Percentiles rank a stretch among this genome's conserved stretches.
phyloP scores from a whole-genome alignment of 2,113 vertebrate species.

The Myanophis thanlyinensis region DNA sequence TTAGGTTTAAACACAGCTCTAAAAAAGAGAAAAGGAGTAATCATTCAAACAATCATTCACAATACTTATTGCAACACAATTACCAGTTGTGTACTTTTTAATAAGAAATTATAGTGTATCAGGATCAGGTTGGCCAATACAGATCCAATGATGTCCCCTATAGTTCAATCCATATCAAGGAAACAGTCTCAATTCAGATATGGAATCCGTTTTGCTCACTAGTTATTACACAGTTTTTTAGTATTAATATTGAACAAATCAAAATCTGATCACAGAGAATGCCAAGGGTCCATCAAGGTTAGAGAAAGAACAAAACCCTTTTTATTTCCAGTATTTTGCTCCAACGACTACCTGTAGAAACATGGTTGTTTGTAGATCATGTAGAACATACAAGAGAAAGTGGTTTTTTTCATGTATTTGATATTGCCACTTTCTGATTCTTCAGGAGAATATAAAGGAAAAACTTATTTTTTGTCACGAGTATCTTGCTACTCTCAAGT shows the following conservation, averaged over 20 bases:
- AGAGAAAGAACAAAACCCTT: background rate
- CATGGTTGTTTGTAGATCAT: rapidly evolving
- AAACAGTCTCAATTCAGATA: background rate
- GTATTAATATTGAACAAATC: background rate
- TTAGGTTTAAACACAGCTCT: background rate
- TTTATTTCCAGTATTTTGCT: constrained; percentile 6
- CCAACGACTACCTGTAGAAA: background rate
- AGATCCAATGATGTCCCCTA: background rate
- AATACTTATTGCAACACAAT: background rate
- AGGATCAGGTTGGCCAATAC: background rate
- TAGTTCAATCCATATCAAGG: constrained; percentile 3
- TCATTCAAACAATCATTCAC: too few relatives aligned
- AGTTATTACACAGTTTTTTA: constrained; percentile 19
- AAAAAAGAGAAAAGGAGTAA: background rate
- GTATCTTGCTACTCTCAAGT: background rate
- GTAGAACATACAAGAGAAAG: background rate
- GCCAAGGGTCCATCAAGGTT: background rate
- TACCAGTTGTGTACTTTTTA: constrained; percentile 1
- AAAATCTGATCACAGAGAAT: background rate
- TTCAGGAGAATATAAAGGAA: background rate
- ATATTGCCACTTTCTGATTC: background rate
- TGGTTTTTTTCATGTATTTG: background rate
- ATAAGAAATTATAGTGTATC: background rate
- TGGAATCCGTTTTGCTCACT: constrained; percentile 18
- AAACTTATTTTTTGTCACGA: background rate